Evolutionary conservation across 1,140 invertebrate genomes (phyloP).

Genomic region (Leptonema lineaticorne): DNA sequence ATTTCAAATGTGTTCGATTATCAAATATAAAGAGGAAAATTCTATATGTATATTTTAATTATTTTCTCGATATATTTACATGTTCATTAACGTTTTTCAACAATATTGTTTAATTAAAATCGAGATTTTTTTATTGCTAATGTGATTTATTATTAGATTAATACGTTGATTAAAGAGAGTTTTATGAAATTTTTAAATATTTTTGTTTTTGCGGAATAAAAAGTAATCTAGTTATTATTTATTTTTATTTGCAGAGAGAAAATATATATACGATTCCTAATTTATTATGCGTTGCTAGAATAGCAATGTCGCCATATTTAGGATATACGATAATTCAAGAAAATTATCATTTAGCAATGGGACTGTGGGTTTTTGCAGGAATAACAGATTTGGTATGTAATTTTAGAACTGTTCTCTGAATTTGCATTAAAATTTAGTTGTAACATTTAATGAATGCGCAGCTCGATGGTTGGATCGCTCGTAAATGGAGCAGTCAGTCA

Average conservation of each 20-base stretch:
- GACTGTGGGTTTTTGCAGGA: slow-evolving; percentile 74
- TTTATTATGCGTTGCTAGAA: slow-evolving; percentile 80
- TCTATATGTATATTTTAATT: too few relatives aligned
- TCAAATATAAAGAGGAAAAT: too few relatives aligned
- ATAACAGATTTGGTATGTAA: slow-evolving; percentile 83
- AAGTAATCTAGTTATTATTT: too few relatives aligned
- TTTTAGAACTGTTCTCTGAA: slow-evolving; percentile 27
- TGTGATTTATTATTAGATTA: too few relatives aligned
- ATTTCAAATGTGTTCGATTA: too few relatives aligned
- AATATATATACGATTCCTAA: slow-evolving; percentile 95
- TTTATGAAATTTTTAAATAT: too few relatives aligned
- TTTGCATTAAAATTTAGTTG: not conserved
- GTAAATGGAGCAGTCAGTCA: slow-evolving; percentile 86
- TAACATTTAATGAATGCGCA: slow-evolving; percentile 50
- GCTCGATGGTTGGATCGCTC: slow-evolving; percentile 95
- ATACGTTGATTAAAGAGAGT: too few relatives aligned
- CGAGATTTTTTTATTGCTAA: too few relatives aligned
- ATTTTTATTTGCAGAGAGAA: slow-evolving; percentile 65
- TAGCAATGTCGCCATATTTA: slow-evolving; percentile 81
- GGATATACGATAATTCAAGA: slow-evolving; percentile 80
- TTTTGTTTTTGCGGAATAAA: too few relatives aligned
- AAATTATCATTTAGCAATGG: slow-evolving; percentile 72
- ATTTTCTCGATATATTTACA: too few relatives aligned
- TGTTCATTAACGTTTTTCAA: too few relatives aligned
- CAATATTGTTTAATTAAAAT: too few relatives aligned